Conservation (phyloP, 2,113 vertebrate genomes). For the Macrotus californicus region DNA sequence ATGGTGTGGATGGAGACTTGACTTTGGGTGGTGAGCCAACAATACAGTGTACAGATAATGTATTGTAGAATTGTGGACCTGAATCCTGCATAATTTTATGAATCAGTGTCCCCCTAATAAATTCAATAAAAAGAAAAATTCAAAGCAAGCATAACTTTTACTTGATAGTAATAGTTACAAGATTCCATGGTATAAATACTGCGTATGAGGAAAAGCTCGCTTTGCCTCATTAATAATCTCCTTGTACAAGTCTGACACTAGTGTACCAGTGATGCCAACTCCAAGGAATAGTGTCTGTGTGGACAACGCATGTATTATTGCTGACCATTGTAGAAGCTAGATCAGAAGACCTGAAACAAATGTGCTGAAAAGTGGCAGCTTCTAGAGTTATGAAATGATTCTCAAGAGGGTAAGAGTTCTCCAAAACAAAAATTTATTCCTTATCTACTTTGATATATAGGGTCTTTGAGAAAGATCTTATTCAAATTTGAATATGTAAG, state of each 20-base stretch:
- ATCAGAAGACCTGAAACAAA: not conserved
- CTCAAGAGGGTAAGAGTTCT: not conserved
- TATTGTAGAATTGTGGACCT: too few relatives aligned
- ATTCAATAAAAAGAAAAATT: too few relatives aligned
- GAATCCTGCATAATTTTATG: too few relatives aligned
- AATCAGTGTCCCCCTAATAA: too few relatives aligned
- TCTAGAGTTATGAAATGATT: not conserved
- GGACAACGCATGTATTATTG: not conserved
- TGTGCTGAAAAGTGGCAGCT: rapidly evolving
- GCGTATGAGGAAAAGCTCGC: not conserved
- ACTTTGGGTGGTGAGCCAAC: too few relatives aligned
- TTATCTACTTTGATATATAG: not conserved
- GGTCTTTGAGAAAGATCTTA: not conserved
- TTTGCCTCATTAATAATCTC: not conserved
- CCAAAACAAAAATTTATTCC: not conserved
- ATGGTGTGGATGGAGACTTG: too few relatives aligned
- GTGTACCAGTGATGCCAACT: not conserved
- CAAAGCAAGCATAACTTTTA: too few relatives aligned
- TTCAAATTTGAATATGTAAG: not conserved
- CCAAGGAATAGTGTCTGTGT: not conserved
- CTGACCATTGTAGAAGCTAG: not conserved
- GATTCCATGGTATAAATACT: not conserved
- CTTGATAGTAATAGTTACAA: too few relatives aligned
- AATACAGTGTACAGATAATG: too few relatives aligned
- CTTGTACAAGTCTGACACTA: not conserved